Conservation (phyloP, 1,140 invertebrate species). For the Meloidogyne chitwoodi region DNA sequence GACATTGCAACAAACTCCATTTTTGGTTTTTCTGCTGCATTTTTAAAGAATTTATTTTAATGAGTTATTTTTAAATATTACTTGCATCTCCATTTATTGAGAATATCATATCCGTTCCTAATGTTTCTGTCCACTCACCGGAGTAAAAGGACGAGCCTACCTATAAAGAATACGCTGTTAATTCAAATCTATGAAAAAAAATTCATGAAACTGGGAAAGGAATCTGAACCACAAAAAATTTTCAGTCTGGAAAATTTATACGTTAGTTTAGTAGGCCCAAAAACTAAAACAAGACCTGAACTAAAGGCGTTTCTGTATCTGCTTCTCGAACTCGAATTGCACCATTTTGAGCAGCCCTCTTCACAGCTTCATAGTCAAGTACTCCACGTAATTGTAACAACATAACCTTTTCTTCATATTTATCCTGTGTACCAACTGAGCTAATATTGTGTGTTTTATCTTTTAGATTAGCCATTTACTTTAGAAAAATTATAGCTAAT, state of each 20-base stretch:
- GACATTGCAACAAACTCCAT: slow-evolving; percentile 12
- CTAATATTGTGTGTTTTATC: neutral
- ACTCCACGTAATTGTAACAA: slow-evolving; percentile 24
- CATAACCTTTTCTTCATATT: slow-evolving; percentile 30
- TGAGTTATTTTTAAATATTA: neutral
- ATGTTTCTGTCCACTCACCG: slow-evolving; percentile 23
- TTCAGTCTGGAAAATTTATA: neutral
- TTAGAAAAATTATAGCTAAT: too few species aligned
- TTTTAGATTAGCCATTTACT: neutral
- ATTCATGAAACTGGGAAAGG: too few species aligned
- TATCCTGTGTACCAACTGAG: neutral
- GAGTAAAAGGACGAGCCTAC: slow-evolving; percentile 24
- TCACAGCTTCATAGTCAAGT: slow-evolving; percentile 25
- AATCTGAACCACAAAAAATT: neutral
- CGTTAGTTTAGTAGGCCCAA: neutral
- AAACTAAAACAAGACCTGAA: slow-evolving; percentile 11
- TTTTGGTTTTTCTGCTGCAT: neutral
- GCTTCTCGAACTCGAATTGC: slow-evolving; percentile 23
- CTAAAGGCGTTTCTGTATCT: slow-evolving; percentile 9
- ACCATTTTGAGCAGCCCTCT: slow-evolving; percentile 16
- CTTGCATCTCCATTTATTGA: neutral
- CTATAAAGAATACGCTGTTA: neutral
- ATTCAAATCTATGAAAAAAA: neutral
- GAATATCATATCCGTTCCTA: slow-evolving; percentile 19
- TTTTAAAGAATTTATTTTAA: neutral